phyloP scores from a whole-genome alignment of 1,140 invertebrate species.

The Protaetia brevitarsis region DNA sequence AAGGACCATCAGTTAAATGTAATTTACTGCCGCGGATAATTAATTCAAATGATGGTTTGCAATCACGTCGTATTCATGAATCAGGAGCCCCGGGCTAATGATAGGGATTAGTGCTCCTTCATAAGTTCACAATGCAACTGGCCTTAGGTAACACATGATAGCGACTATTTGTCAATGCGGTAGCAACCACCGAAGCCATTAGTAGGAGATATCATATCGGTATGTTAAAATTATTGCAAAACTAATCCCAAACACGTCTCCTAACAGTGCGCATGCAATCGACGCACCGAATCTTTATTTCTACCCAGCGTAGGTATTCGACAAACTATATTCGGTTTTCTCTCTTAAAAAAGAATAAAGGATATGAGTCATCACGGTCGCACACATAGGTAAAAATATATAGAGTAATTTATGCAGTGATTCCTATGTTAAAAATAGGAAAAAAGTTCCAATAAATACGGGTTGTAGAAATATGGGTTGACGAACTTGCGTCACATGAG shows the following conservation, averaged over 20 bases:
- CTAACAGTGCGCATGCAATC: not conserved
- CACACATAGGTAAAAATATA: too few species aligned
- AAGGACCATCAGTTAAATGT: not conserved
- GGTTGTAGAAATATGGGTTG: too few species aligned
- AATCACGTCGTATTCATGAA: constrained; percentile 23
- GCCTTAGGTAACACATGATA: constrained; percentile 7
- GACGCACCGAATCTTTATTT: too few species aligned
- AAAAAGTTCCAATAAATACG: too few species aligned
- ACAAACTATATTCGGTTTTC: too few species aligned
- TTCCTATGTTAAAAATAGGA: too few species aligned
- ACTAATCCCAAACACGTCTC: not conserved
- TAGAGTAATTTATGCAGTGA: too few species aligned
- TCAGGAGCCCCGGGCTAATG: constrained; percentile 7
- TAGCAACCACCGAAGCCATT: not conserved
- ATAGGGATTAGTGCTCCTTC: constrained; percentile 11
- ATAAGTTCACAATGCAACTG: constrained; percentile 17
- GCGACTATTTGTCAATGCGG: not conserved
- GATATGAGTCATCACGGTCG: too few species aligned
- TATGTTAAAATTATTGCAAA: constrained; percentile 14
- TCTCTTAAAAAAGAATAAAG: too few species aligned
- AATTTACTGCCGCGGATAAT: constrained; percentile 10
- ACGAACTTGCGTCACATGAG: too few species aligned
- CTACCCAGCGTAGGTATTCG: too few species aligned
- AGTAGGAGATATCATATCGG: not conserved
- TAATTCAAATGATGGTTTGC: constrained; percentile 18